Evolutionary conservation across 2,797 vertebrate genomes (phyloP).

Genomic region (Ceyx erithaca): DNA sequence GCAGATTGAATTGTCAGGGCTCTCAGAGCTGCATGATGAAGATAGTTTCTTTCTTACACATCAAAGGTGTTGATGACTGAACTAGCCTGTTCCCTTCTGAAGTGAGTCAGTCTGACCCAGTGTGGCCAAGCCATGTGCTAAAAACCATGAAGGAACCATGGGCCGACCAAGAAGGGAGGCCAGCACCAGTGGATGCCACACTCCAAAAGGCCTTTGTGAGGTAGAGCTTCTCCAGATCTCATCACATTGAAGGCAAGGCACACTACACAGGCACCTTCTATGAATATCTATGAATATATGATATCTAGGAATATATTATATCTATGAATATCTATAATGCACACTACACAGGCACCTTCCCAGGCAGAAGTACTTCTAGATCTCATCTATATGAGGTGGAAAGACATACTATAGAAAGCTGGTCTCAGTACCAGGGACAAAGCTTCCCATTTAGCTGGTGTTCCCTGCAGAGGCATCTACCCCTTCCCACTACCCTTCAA

Average conservation of each 20-base stretch:
- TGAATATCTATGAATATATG: no score
- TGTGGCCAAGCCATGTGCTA: neutral
- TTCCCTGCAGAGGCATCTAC: neutral
- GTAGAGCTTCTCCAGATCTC: neutral
- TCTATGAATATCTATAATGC: neutral
- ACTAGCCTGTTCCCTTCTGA: neutral
- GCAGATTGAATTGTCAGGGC: neutral
- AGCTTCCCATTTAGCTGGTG: neutral
- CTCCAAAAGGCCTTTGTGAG: neutral
- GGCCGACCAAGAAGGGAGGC: neutral
- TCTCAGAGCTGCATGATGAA: neutral
- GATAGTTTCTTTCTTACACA: conserved; percentile 7
- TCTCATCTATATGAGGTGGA: neutral
- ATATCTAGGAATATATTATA: no score
- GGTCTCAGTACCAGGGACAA: neutral
- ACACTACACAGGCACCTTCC: neutral
- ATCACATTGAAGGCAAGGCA: neutral
- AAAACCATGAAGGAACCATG: neutral
- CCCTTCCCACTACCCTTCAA: neutral
- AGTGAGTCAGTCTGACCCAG: neutral
- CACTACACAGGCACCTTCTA: neutral
- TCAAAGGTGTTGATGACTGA: conserved; percentile 23
- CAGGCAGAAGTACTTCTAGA: neutral
- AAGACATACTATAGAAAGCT: neutral
- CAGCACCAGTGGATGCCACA: neutral